phyloP scores from a whole-genome alignment of 2,888 invertebrate species.

The Parnassius glacialis region DNA sequence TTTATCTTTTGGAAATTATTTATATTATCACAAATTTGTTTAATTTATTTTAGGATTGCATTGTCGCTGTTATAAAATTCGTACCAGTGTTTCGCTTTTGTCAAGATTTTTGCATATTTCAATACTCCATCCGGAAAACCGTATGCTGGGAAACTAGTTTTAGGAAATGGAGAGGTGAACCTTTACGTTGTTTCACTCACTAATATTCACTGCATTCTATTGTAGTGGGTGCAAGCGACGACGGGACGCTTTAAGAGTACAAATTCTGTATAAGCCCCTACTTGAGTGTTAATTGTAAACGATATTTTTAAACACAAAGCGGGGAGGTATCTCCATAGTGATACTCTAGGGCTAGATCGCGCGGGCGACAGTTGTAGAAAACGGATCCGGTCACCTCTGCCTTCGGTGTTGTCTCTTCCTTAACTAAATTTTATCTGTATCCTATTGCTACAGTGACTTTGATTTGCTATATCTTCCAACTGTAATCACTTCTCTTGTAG shows the following conservation, averaged over 20 bases:
- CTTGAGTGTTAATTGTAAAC: constrained; percentile 73
- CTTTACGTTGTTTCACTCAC: constrained; percentile 38
- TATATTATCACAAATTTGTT: constrained; percentile 57
- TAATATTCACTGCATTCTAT: neutral
- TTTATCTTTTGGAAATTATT: constrained; percentile 59
- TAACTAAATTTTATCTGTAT: constrained; percentile 61
- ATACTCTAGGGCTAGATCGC: constrained; percentile 39
- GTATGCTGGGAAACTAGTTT: constrained; percentile 14
- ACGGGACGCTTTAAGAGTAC: constrained; percentile 82
- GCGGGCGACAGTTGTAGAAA: constrained; percentile 43
- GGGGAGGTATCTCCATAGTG: constrained; percentile 62
- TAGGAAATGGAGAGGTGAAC: constrained; percentile 3
- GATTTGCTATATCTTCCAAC: constrained; percentile 45
- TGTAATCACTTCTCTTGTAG: constrained; percentile 36
- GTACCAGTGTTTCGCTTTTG: constrained; percentile 66
- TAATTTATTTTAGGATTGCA: constrained; percentile 55
- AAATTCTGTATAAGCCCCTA: constrained; percentile 86
- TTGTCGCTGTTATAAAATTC: constrained; percentile 36
- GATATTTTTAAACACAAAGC: constrained; percentile 55
- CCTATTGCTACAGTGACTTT: constrained; percentile 75
- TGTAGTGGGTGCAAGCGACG: constrained; percentile 40
- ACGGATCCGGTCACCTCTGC: constrained; percentile 62
- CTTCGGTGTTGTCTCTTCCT: constrained; percentile 76
- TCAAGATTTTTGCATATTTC: constrained; percentile 39
- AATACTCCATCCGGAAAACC: constrained; percentile 27